These are phyloP conservation scores for Osmerus eperlanus DNA, from an alignment of 2,113 vertebrate species.

Conservation along the genomic window DNA sequence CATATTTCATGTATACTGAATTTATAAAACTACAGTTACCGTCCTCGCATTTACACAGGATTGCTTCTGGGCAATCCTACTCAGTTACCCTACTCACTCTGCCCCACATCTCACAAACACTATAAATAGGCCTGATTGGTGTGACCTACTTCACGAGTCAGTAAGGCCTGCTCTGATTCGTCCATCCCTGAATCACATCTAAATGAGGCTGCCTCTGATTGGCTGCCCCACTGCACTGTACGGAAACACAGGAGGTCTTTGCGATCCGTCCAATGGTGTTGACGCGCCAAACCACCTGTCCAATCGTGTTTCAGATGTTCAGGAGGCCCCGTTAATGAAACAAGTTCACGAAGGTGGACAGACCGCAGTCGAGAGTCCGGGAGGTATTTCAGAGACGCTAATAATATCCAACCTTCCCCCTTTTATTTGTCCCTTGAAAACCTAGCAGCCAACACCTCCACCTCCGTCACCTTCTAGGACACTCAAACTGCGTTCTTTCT, in stretches of 20 bases:
- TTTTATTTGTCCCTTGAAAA: not conserved
- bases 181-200: too few species aligned
- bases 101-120: not conserved
- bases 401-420: constrained; percentile 5
- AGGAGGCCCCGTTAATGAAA: constrained; percentile 68
- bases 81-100: constrained; percentile 1
- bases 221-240: too few species aligned
- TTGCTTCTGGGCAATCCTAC: too few species aligned
- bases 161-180: too few species aligned
- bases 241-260: too few species aligned
- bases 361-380: constrained; percentile 60
- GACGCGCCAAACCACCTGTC: constrained; percentile 39
- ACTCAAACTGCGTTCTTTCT: not conserved
- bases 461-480: too few species aligned
- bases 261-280: too few species aligned
- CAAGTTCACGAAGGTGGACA: constrained; percentile 65
- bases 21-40: constrained; percentile 23
- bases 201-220: too few species aligned
- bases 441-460: too few species aligned
- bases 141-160: too few species aligned
- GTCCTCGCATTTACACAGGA: too few species aligned
- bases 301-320: constrained; percentile 71
- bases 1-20: constrained; percentile 40
- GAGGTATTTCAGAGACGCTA: constrained; percentile 71
- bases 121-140: too few species aligned